Percentiles rank a stretch among this genome's conserved stretches.
Conservation (phyloP, 1,140 invertebrate genomes). For the Achroia grisella region DNA sequence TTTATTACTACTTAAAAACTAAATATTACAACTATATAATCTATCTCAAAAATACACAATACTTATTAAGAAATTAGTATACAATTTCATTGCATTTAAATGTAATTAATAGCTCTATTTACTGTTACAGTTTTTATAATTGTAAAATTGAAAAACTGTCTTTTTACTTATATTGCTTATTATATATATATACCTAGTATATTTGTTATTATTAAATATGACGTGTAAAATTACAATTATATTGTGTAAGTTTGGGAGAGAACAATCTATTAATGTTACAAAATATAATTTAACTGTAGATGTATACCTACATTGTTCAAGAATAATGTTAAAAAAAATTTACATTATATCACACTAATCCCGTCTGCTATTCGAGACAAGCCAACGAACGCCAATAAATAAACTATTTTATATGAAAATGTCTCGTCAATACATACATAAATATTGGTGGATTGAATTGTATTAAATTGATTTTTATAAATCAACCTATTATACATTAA, state of each 20-base stretch:
- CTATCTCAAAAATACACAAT: conserved; percentile 51
- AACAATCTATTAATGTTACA: conserved; percentile 4
- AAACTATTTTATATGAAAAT: conserved; percentile 14
- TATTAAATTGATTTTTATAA: too few relatives aligned
- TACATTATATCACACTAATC: conserved; percentile 63
- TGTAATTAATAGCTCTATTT: too few relatives aligned
- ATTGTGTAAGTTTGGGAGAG: conserved; percentile 54
- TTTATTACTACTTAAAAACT: conserved; percentile 15
- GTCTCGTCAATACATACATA: conserved; percentile 12
- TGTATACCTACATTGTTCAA: conserved; percentile 18
- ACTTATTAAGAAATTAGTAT: neutral
- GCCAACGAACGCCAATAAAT: conserved; percentile 32
- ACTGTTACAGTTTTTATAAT: neutral
- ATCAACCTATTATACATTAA: too few relatives aligned
- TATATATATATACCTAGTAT: too few relatives aligned
- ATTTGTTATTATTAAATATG: too few relatives aligned
- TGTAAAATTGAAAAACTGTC: neutral
- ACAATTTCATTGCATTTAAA: neutral
- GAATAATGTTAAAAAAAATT: conserved; percentile 46
- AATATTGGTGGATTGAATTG: conserved; percentile 25
- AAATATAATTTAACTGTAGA: conserved; percentile 34
- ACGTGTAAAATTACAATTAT: too few relatives aligned
- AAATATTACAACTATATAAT: conserved; percentile 4
- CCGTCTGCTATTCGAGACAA: conserved; percentile 21
- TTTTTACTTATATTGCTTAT: too few relatives aligned